A percentile compares a stretch with the other conserved stretches of the same genome.
Evolutionary conservation across 2,888 invertebrate species (phyloP).

Genomic region (Lepidonotus clava): DNA sequence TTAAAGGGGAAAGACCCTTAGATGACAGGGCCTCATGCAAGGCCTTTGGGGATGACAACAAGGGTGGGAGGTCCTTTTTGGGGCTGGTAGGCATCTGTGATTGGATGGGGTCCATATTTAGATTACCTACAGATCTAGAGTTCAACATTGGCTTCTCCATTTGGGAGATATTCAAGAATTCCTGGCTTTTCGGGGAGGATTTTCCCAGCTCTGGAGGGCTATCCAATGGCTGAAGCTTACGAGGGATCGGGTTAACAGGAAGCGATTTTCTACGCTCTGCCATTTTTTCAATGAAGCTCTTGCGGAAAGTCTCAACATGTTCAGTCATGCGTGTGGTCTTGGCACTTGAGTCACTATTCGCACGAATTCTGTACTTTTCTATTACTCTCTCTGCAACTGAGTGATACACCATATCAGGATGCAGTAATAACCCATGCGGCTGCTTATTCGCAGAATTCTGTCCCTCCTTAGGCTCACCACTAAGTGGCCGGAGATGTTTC

Average conservation of each 20-base stretch:
- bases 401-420: background rate
- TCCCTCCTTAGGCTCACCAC: background rate
- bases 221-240: background rate
- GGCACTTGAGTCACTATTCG: conserved; percentile 19
- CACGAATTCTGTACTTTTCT: background rate
- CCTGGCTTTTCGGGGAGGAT: too few species aligned
- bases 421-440: background rate
- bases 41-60: too few species aligned
- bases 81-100: too few species aligned
- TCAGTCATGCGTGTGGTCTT: background rate
- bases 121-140: too few species aligned
- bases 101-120: too few species aligned
- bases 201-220: too few species aligned
- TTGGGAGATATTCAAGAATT: too few species aligned
- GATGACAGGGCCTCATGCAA: too few species aligned
- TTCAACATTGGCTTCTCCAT: too few species aligned
- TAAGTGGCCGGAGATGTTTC: background rate
- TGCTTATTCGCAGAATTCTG: background rate
- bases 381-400: background rate
- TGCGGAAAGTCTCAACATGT: background rate
- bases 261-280: background rate
- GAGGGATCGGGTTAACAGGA: background rate
- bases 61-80: too few species aligned
- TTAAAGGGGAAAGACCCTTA: too few species aligned
- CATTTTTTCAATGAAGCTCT: conserved; percentile 5